phyloP scores from a whole-genome alignment of 2,113 vertebrate species.

The Guaruba guarouba region DNA sequence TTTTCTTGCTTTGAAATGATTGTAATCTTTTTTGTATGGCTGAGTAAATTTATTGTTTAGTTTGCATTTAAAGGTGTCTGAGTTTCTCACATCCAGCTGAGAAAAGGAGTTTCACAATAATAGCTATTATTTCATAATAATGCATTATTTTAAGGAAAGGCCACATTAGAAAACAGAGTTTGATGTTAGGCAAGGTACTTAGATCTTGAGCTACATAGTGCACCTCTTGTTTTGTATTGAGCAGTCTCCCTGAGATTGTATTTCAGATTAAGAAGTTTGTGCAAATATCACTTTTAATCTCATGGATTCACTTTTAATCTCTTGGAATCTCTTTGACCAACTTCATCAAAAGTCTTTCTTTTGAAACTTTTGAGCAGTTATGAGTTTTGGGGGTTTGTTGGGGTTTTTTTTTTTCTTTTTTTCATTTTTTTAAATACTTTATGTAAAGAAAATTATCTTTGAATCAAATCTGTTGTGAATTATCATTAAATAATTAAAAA shows the following conservation, averaged over 20 bases:
- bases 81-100: not conserved
- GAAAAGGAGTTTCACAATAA: not conserved
- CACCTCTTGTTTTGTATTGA: not conserved
- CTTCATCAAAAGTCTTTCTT: not conserved
- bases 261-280: not conserved
- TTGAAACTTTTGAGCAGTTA: not conserved
- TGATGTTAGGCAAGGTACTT: not conserved
- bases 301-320: not conserved
- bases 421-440: not conserved
- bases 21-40: not conserved
- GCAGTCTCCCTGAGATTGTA: not conserved
- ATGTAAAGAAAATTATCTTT: not conserved
- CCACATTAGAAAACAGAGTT: not conserved
- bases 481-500: not conserved
- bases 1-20: not conserved
- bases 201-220: not conserved
- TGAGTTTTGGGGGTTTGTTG: not conserved
- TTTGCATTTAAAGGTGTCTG: not conserved
- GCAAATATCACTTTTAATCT: not conserved
- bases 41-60: not conserved
- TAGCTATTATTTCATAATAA: not conserved
- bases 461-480: not conserved
- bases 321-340: not conserved
- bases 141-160: not conserved
- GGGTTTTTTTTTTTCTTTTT: not conserved